phyloP scores from a whole-genome alignment of 2,888 invertebrate species.

The Drosophila bunnanda region DNA sequence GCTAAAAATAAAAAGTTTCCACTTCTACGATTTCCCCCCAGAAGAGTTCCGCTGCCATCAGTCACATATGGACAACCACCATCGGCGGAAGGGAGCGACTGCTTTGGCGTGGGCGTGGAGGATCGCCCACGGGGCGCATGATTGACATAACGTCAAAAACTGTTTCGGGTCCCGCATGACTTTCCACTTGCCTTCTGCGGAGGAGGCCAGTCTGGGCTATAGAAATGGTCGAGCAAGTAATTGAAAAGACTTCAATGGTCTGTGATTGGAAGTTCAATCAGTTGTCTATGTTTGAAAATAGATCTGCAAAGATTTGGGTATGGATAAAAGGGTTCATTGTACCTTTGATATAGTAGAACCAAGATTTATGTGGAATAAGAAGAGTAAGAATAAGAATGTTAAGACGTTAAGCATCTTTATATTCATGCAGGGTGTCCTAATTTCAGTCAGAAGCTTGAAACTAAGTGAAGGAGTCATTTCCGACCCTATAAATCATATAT shows the following conservation, averaged over 20 bases:
- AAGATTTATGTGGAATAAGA: not conserved
- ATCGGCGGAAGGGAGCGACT: not conserved
- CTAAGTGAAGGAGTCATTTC: no score
- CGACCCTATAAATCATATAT: no score
- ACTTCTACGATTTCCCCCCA: constrained; percentile 65
- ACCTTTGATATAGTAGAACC: not conserved
- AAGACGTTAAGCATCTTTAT: no score
- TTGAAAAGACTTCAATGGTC: constrained; percentile 1
- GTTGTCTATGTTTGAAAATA: not conserved
- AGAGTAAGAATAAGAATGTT: no score
- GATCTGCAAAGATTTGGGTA: not conserved
- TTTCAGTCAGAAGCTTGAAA: no score
- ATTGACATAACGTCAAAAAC: constrained; percentile 60
- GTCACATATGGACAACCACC: constrained; percentile 46
- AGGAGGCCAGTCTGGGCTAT: constrained; percentile 30
- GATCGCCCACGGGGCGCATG: constrained; percentile 67
- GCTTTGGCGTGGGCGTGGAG: constrained; percentile 25
- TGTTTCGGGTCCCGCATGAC: constrained; percentile 23
- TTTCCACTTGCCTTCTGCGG: constrained; percentile 30
- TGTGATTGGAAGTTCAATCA: not conserved
- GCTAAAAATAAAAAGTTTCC: constrained; percentile 25
- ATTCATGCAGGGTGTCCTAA: no score
- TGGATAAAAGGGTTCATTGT: not conserved
- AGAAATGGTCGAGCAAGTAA: constrained; percentile 50
- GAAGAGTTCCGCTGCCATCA: not conserved